phyloP scores from a whole-genome alignment of 2,797 vertebrate species.

The Rhadinocentrus ornatus region DNA sequence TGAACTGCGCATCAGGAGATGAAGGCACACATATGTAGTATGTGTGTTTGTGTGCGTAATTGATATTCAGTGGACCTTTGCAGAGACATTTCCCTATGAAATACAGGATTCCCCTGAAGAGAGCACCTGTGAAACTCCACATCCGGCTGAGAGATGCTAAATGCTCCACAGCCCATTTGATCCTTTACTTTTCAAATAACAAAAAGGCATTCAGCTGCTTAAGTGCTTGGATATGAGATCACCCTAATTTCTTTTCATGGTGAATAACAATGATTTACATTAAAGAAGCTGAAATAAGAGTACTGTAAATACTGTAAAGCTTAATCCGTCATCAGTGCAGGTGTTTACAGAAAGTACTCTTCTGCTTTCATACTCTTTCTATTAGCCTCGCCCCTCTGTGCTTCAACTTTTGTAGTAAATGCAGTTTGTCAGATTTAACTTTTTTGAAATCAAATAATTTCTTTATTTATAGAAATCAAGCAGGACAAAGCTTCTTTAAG shows the following conservation, averaged over 20 bases:
- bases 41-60: slow-evolving; percentile 32
- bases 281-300: slow-evolving; percentile 26
- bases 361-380: slow-evolving; percentile 25
- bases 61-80: slow-evolving; percentile 63
- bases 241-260: slow-evolving; percentile 18
- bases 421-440: slow-evolving; percentile 26
- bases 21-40: slow-evolving; percentile 36
- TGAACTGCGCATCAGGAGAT: slow-evolving; percentile 64
- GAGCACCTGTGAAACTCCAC: slow-evolving; percentile 55
- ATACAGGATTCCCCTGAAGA: slow-evolving; percentile 44
- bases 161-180: slow-evolving; percentile 35
- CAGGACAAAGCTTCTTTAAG: slow-evolving; percentile 4
- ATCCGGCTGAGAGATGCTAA: slow-evolving; percentile 29
- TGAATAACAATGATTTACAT: slow-evolving; percentile 22
- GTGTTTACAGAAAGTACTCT: background rate
- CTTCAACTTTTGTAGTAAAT: slow-evolving; percentile 25
- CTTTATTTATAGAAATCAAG: slow-evolving; percentile 18
- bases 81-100: slow-evolving; percentile 67
- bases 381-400: slow-evolving; percentile 21
- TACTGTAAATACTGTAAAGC: background rate
- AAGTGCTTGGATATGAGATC: slow-evolving; percentile 6
- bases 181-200: slow-evolving; percentile 14
- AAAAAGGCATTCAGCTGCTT: background rate
- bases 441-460: slow-evolving; percentile 13
- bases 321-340: slow-evolving; percentile 20